Base-by-base conservation (phyloP, 2,113 vertebrate species). In the Cephalopholis sonnerati region DNA sequence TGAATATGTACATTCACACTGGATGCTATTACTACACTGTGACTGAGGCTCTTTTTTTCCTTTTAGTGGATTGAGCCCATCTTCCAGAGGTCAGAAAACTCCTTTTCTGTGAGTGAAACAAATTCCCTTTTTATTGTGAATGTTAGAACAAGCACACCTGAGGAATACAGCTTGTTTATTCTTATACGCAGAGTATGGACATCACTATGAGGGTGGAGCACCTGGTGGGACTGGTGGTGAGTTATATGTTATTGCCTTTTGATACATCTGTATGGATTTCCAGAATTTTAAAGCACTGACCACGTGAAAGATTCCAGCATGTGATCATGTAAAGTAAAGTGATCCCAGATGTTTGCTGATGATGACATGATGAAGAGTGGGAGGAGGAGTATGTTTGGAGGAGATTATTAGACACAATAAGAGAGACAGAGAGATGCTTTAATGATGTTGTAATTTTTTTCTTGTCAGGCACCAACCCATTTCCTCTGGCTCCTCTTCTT, bases 401-500 rank as follows among this genome's bases (percentile, higher is more conserved):
- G 39, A 25, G 48, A 41, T 22, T 13, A 36, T 54, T 25, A 27
- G 15, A 27, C 9, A 24, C 17, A 32, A 5, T 29, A 55, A 3
- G 3, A 27, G 32, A 16, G 8, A 53, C 2, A 32, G 41, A 48
- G 63, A 32, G 48, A 25, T 20, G 7, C 3, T 17, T 8, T 36
- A 0, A 20, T 0, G 8, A 16, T 57, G 0, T 64, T 15, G 7
- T 63, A 41, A 61, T 11, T 39, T 22, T 61, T 65, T 69, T 50
- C 17, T 24, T n/a, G 59, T 5, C 67, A 94, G 93, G 89, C 80
- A 20, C 92, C 89, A 18, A 87, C 92, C 61, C 75, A 91, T 79
- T 94, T 96, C 65, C 79, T 93, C 2, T 93, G 90, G 87, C 69
- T 95, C 15, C 32, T 91, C 71, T 77, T 93, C 89, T 94, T 92